phyloP scores from a whole-genome alignment of 1,140 invertebrate genomes.

The Drosophila bifasciata region DNA sequence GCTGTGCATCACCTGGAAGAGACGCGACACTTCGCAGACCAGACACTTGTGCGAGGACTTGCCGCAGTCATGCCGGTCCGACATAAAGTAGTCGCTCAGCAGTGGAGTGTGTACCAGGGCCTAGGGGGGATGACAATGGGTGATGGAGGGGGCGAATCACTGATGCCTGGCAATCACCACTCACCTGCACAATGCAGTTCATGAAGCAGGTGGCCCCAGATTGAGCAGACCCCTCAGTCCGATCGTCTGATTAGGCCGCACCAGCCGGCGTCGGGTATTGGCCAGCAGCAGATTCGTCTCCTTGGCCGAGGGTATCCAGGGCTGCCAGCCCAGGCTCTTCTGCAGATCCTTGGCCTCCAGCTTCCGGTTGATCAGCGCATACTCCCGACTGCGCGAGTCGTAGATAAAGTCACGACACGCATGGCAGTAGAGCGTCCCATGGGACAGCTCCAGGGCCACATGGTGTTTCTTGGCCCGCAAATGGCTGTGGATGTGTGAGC shows the following conservation, averaged over 20 bases:
- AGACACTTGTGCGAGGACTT: slow-evolving; percentile 89
- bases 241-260: slow-evolving; percentile 93
- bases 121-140: slow-evolving; percentile 65
- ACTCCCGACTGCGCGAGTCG: slow-evolving; percentile 88
- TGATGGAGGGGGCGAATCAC: not conserved
- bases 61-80: slow-evolving; percentile 95
- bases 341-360: slow-evolving; percentile 88
- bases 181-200: slow-evolving; percentile 97
- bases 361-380: slow-evolving; percentile 85
- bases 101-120: slow-evolving; percentile 97
- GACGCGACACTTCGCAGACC: slow-evolving; percentile 95
- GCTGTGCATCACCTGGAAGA: slow-evolving; percentile 87
- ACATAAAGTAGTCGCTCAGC: slow-evolving; percentile 97
- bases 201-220: slow-evolving; percentile 99
- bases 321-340: slow-evolving; percentile 88
- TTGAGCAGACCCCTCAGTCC: slow-evolving; percentile 97
- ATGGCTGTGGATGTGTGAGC: slow-evolving; percentile 94
- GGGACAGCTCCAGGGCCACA: slow-evolving; percentile 93
- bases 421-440: slow-evolving; percentile 96
- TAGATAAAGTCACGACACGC: slow-evolving; percentile 97
- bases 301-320: slow-evolving; percentile 91
- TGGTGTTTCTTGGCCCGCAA: slow-evolving; percentile 91
- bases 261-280: slow-evolving; percentile 90
- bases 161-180: not conserved
- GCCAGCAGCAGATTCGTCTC: slow-evolving; percentile 89